Evolutionary conservation across 2,113 vertebrate species (phyloP).

Genomic region (Equus przewalskii): DNA sequence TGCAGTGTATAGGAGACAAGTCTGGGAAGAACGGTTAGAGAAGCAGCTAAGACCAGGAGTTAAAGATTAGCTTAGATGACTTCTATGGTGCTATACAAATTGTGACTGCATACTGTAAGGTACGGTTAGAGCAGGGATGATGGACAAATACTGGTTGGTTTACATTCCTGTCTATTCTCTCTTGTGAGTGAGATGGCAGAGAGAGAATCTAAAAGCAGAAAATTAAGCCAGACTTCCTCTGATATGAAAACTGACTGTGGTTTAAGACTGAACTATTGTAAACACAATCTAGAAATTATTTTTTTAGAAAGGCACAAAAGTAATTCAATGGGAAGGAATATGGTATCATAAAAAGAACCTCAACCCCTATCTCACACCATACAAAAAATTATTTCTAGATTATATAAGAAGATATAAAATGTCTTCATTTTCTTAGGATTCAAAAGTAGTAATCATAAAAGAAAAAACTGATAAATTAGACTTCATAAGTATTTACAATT

Average conservation of each 20-base stretch:
- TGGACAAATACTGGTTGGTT: neutral
- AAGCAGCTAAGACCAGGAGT: neutral
- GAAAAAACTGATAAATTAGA: neutral
- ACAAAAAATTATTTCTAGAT: conserved; percentile 23
- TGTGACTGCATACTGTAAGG: neutral
- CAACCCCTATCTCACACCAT: neutral
- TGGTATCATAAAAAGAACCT: neutral
- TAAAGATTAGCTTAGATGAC: neutral
- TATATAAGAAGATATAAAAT: conserved; percentile 15
- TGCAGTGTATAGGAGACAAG: neutral
- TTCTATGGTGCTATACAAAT: neutral
- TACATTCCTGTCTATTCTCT: neutral
- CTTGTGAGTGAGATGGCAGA: neutral
- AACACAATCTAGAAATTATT: conserved; percentile 15
- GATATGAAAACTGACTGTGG: neutral
- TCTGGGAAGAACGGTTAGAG: neutral
- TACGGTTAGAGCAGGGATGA: neutral
- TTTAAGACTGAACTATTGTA: neutral
- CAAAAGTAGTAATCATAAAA: conserved; percentile 29
- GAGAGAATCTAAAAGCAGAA: conserved; percentile 32
- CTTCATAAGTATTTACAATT: conserved; percentile 35
- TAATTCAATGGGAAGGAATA: conserved; percentile 21
- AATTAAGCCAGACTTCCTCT: conserved; percentile 26
- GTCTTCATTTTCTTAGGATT: neutral
- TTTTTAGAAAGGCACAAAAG: conserved; percentile 28